These are phyloP conservation scores for Alsophila aescularia DNA, from an alignment of 2,888 invertebrate genomes.

Conservation along the genomic window DNA sequence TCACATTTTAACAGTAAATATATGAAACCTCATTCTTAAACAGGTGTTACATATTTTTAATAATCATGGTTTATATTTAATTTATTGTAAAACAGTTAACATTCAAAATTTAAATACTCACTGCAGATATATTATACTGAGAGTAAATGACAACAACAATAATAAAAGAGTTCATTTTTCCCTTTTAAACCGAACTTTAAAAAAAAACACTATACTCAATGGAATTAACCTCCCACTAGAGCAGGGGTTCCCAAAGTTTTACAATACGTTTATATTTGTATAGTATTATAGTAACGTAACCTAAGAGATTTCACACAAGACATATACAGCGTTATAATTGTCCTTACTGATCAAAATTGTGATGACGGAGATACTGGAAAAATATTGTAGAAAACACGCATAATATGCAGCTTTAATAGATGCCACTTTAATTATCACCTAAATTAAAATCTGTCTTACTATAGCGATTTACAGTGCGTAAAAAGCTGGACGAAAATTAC, in stretches of 20 bases:
- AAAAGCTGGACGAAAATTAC: neutral
- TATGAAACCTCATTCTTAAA: neutral
- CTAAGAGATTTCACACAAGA: neutral
- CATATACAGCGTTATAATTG: neutral
- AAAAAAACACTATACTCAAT: too few relatives aligned
- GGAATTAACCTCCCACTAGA: too few relatives aligned
- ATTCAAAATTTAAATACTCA: neutral
- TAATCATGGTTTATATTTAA: neutral
- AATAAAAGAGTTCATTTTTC: too few relatives aligned
- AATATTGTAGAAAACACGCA: too few relatives aligned
- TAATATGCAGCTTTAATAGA: neutral
- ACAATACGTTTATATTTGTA: too few relatives aligned
- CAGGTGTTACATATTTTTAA: neutral
- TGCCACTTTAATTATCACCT: neutral
- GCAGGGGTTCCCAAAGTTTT: too few relatives aligned
- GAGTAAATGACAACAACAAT: neutral
- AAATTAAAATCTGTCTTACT: neutral
- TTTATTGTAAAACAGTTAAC: neutral
- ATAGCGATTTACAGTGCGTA: neutral
- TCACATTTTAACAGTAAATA: constrained; percentile 5
- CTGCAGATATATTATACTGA: neutral
- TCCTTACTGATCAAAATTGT: neutral
- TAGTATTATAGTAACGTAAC: neutral
- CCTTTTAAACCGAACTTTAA: too few relatives aligned
- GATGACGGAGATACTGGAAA: neutral